Percentiles rank a stretch among this genome's conserved stretches.
phyloP scores from a whole-genome alignment of 2,797 vertebrate species.

The Typhlichthys eigenmanni region DNA sequence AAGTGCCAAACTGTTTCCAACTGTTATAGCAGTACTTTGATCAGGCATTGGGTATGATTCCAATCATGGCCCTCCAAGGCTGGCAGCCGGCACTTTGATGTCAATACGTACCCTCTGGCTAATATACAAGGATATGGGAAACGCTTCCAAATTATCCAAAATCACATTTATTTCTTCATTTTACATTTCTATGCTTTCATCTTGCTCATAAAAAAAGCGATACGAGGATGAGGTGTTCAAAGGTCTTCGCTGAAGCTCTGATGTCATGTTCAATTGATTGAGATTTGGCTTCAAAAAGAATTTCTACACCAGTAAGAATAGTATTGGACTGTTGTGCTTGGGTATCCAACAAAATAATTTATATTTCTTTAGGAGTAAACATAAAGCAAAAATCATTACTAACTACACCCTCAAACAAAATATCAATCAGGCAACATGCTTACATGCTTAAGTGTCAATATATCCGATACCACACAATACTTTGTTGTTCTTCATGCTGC shows the following conservation, averaged over 20 bases:
- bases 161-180: conserved; percentile 34
- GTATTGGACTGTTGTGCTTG: not conserved
- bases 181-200: conserved; percentile 62
- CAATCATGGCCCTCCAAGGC: conserved; percentile 66
- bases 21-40: conserved; percentile 65
- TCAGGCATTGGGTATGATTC: conserved; percentile 66
- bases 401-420: not conserved
- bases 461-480: conserved; percentile 5
- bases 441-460: conserved; percentile 4
- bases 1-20: conserved; percentile 48
- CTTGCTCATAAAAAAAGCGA: conserved; percentile 50
- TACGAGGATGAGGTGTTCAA: conserved; percentile 58
- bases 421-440: too few relatives aligned
- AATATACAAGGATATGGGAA: conserved; percentile 51
- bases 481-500: conserved; percentile 30
- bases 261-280: conserved; percentile 58
- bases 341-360: conserved; percentile 64
- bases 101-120: conserved; percentile 76
- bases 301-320: conserved; percentile 29
- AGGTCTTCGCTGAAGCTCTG: conserved; percentile 38
- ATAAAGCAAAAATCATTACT: conserved; percentile 24
- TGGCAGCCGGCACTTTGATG: conserved; percentile 76
- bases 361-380: conserved; percentile 30
- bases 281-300: conserved; percentile 63
- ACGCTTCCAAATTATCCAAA: conserved; percentile 64